phyloP scores from a whole-genome alignment of 2,113 vertebrate genomes.

The Odontophorus gujanensis region DNA sequence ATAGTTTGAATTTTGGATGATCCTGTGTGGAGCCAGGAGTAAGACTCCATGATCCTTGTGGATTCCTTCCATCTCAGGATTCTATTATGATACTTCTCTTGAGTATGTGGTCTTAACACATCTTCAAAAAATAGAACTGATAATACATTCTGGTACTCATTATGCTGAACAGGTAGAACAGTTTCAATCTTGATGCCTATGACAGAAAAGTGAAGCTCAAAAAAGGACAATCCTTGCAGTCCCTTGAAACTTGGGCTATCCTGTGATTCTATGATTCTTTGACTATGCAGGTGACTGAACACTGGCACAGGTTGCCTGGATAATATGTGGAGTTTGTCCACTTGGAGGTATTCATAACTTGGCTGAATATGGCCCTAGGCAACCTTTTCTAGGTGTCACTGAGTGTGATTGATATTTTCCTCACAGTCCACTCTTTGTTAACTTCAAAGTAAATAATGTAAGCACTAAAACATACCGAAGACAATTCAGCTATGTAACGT shows the following conservation, averaged over 20 bases:
- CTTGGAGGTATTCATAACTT: background rate
- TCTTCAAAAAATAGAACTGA: too few relatives aligned
- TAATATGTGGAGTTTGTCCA: background rate
- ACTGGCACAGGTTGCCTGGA: background rate
- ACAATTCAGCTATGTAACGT: background rate
- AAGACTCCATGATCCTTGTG: background rate
- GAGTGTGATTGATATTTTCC: background rate
- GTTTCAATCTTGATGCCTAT: too few relatives aligned
- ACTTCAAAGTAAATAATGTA: background rate
- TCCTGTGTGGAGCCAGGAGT: background rate
- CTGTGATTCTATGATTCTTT: background rate
- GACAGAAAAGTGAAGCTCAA: too few relatives aligned
- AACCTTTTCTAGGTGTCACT: background rate
- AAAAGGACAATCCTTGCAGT: background rate
- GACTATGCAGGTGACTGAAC: background rate
- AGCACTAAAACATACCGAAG: background rate
- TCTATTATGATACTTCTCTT: too few relatives aligned
- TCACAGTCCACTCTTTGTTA: background rate
- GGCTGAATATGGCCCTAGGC: background rate
- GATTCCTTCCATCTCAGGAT: background rate
- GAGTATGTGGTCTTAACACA: too few relatives aligned
- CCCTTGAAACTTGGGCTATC: too few relatives aligned
- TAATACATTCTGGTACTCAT: too few relatives aligned
- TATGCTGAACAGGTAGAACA: too few relatives aligned
- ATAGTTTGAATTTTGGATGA: background rate